These are phyloP conservation scores for Drosophila kikkawai DNA, from an alignment of 1,140 invertebrate species.

Conservation along the genomic window DNA sequence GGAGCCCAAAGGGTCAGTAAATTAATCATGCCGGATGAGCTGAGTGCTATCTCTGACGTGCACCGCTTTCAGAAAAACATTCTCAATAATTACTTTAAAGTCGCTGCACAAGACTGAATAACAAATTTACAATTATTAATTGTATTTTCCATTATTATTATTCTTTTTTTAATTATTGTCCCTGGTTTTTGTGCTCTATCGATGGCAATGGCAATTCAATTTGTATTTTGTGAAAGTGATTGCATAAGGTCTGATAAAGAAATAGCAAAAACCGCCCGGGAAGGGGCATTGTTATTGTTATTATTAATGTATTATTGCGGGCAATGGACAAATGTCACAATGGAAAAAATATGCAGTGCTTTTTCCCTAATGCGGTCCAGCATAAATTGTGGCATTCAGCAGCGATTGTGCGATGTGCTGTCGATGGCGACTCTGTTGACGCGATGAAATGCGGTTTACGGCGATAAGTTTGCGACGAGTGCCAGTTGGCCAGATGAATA, in stretches of 20 bases:
- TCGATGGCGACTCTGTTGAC: slow-evolving; percentile 22
- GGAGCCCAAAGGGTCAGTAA: slow-evolving; percentile 48
- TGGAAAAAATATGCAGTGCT: slow-evolving; percentile 38
- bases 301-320: slow-evolving; percentile 54
- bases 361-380: slow-evolving; percentile 42
- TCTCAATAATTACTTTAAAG: slow-evolving; percentile 53
- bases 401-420: slow-evolving; percentile 20
- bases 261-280: slow-evolving; percentile 24
- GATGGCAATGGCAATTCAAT: slow-evolving; percentile 59
- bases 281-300: slow-evolving; percentile 32
- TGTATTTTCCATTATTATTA: slow-evolving; percentile 30
- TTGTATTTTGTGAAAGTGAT: slow-evolving; percentile 78
- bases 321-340: slow-evolving; percentile 26
- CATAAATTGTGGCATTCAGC: slow-evolving; percentile 54
- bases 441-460: slow-evolving; percentile 43
- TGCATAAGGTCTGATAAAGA: slow-evolving; percentile 59
- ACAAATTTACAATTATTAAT: slow-evolving; percentile 51
- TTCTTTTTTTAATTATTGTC: slow-evolving; percentile 25
- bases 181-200: slow-evolving; percentile 18
- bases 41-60: slow-evolving; percentile 54
- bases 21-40: slow-evolving; percentile 61
- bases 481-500: slow-evolving; percentile 32
- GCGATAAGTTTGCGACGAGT: slow-evolving; percentile 15
- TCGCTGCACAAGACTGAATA: slow-evolving; percentile 25
- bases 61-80: slow-evolving; percentile 24